These are phyloP conservation scores for Tipula vernalis DNA, from an alignment of 2,888 invertebrate genomes.

Conservation along the genomic window DNA sequence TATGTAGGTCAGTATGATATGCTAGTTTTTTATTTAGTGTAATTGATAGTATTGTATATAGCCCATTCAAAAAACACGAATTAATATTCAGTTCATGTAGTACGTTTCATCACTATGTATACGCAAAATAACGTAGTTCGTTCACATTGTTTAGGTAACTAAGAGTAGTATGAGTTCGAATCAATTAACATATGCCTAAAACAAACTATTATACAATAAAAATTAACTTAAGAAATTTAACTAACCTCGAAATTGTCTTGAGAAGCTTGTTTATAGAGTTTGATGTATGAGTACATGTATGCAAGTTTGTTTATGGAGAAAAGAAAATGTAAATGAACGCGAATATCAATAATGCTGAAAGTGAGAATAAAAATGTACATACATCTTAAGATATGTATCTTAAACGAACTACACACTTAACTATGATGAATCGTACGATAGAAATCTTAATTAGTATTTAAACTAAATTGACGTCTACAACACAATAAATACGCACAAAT, in stretches of 20 bases:
- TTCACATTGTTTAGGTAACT: neutral
- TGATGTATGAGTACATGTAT: no score
- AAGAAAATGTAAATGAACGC: neutral
- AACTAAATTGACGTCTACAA: neutral
- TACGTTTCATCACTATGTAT: neutral
- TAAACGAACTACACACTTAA: neutral
- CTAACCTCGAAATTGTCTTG: neutral
- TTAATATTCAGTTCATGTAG: neutral
- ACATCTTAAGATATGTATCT: neutral
- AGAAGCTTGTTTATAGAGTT: neutral
- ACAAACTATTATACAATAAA: neutral
- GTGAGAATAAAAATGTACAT: neutral
- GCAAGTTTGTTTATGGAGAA: neutral
- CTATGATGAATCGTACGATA: neutral
- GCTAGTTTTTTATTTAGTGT: neutral
- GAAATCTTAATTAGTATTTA: neutral
- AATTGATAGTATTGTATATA: neutral
- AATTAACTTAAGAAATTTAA: neutral
- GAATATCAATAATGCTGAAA: neutral
- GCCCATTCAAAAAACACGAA: neutral
- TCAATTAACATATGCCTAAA: neutral
- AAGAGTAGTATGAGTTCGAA: neutral
- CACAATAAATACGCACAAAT: neutral
- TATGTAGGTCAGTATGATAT: neutral
- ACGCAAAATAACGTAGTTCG: neutral